Evolutionary conservation across 2,888 invertebrate species (phyloP).

Genomic region (Troides helena): DNA sequence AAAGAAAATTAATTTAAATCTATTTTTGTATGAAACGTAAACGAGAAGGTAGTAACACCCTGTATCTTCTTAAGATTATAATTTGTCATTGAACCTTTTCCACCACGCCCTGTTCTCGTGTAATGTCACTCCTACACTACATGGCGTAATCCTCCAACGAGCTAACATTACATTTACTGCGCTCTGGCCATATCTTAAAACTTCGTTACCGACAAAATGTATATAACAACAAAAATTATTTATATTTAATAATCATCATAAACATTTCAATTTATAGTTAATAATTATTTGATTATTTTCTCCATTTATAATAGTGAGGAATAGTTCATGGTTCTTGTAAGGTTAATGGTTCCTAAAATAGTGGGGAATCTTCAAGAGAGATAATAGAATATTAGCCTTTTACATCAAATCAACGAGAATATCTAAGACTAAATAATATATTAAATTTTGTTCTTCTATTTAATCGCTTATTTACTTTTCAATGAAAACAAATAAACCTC

Average conservation of each 20-base stretch:
- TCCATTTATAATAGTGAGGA: no score
- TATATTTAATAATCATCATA: neutral
- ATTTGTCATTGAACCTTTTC: slow-evolving; percentile 37
- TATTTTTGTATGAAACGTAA: slow-evolving; percentile 28
- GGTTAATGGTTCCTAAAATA: no score
- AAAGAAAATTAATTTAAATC: neutral
- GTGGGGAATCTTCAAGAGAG: no score
- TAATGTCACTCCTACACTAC: slow-evolving; percentile 8
- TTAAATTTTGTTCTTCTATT: neutral
- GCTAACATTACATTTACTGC: slow-evolving; percentile 34
- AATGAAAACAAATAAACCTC: neutral
- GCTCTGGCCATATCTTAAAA: slow-evolving; percentile 31
- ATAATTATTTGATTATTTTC: no score
- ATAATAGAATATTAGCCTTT: no score
- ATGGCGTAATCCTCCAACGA: slow-evolving; percentile 36
- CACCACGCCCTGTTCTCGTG: slow-evolving; percentile 7
- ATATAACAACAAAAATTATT: neutral
- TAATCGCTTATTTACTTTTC: neutral
- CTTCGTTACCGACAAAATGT: neutral
- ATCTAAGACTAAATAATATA: no score
- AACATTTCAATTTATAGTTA: no score
- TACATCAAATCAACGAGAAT: no score
- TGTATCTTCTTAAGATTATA: slow-evolving; percentile 57
- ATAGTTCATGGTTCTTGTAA: no score
- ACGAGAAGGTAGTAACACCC: slow-evolving; percentile 67